Conservation (phyloP, 2,113 vertebrate genomes). For the Aramus guarauna region DNA sequence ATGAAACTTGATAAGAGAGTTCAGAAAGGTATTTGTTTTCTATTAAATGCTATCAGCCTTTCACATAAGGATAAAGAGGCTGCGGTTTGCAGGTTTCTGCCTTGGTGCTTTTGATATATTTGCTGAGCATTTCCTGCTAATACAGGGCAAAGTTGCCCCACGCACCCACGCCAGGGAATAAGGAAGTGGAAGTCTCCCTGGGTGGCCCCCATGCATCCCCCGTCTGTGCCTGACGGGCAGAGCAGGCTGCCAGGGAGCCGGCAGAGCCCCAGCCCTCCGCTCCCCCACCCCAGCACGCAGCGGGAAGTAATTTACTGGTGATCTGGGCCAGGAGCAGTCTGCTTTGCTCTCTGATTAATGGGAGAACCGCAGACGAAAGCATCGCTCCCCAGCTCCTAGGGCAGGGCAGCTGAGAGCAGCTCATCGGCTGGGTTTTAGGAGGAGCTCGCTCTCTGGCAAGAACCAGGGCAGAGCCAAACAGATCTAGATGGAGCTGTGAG, state of each 20-base stretch:
- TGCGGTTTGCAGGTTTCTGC: neutral
- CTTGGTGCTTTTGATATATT: slow-evolving; percentile 8
- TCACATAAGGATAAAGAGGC: neutral
- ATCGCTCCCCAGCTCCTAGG: rapidly evolving
- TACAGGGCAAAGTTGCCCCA: neutral
- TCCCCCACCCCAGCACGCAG: neutral
- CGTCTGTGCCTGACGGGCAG: neutral
- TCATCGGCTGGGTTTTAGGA: neutral
- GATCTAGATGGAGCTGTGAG: neutral
- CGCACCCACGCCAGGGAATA: neutral
- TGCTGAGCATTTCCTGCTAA: neutral
- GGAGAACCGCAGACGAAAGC: neutral
- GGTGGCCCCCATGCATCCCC: neutral
- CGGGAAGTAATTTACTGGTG: slow-evolving; percentile 1
- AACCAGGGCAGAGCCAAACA: neutral
- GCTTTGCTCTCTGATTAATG: neutral
- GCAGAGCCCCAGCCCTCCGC: neutral
- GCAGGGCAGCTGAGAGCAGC: neutral
- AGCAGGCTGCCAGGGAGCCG: neutral
- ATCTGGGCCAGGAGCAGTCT: neutral
- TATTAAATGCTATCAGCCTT: neutral
- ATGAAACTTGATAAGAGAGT: neutral
- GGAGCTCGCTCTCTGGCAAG: neutral
- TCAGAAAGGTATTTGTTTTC: neutral
- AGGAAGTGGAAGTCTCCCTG: slow-evolving; percentile 16